Evolutionary conservation across 2,113 vertebrate species (phyloP), one percentile per base, ranked within the genome.

Genomic region (Melanerpes aurifrons): DNA sequence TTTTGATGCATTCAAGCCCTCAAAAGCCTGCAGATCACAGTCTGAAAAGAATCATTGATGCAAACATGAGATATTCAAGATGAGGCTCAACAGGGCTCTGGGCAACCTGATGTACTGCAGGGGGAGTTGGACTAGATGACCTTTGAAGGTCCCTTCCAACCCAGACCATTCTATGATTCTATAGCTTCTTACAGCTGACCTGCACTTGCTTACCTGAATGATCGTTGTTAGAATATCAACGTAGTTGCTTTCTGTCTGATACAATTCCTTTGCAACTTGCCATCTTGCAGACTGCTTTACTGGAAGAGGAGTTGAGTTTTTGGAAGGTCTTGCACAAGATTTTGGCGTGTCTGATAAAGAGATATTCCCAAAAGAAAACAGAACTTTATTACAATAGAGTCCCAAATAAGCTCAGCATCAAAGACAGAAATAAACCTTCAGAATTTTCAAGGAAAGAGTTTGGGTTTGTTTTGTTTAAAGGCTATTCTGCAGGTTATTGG

Each of bases 171-270:
- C 22, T 24, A 25, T 14, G 22, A 13, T 53, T 53, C 50, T 25
- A 53, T 4, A 9, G 37, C 53, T 58, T 35, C 40, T 8, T n/a
- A 63, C 12, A 74, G 5, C 4, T 77, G 18, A 79, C 12, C 31
- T n/a, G 7, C 12, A 58, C 10, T 47, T 32, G 19, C 90, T 96
- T 97, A 99, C 99, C 98, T 99, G 98, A 94, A 99, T 97, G 74
- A 99, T 98, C 66, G 99, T 99, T 87, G 98, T 98, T 78, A 99
- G 97, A 96, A 99, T 99, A 97, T 99, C 98, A 74, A 99, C 99
- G 3, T 99, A 99, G 97, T 99, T 99, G 97, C 98, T 99, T 96
- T 99, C 99, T 8, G 99, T 99, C 96, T 99, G 99, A 98, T 99
- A 99, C 54, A 99, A 98, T 89, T 99, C 99, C 96, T 99, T 99